phyloP scores from a whole-genome alignment of 2,888 invertebrate genomes.

The Tenthredo scrophulariae region DNA sequence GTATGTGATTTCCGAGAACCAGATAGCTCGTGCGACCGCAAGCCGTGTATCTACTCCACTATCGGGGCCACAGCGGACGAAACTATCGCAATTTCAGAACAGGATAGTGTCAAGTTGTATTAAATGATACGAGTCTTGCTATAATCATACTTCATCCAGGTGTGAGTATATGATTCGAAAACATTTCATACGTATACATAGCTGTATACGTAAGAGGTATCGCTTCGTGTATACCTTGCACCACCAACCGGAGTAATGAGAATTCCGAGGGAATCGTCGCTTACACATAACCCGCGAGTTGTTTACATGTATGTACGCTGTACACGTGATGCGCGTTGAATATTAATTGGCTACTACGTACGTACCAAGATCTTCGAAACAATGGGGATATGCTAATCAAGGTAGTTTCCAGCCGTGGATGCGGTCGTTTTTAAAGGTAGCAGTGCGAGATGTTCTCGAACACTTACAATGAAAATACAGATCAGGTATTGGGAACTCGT shows the following conservation, averaged over 20 bases:
- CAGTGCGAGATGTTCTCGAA: background rate
- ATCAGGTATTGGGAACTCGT: background rate
- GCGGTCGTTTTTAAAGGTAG: conserved; percentile 19
- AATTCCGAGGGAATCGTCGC: conserved; percentile 42
- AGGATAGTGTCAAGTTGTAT: background rate
- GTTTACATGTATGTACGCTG: conserved; percentile 39
- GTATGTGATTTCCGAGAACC: conserved; percentile 27
- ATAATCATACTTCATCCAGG: background rate
- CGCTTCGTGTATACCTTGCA: conserved; percentile 8
- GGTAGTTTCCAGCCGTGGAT: conserved; percentile 17
- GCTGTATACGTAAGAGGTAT: background rate
- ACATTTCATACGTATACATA: background rate
- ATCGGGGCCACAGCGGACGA: background rate
- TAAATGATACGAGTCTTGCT: background rate
- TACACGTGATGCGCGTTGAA: conserved; percentile 35
- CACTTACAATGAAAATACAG: background rate
- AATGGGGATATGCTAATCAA: conserved; percentile 42
- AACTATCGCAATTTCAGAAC: background rate
- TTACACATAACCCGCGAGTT: conserved; percentile 25
- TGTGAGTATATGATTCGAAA: background rate
- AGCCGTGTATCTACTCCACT: background rate
- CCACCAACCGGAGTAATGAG: conserved; percentile 14
- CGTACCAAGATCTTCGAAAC: conserved; percentile 31
- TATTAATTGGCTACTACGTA: conserved; percentile 31
- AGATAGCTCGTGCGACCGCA: conserved; percentile 32